phyloP scores from a whole-genome alignment of 2,113 vertebrate genomes.

The Platanista minor region DNA sequence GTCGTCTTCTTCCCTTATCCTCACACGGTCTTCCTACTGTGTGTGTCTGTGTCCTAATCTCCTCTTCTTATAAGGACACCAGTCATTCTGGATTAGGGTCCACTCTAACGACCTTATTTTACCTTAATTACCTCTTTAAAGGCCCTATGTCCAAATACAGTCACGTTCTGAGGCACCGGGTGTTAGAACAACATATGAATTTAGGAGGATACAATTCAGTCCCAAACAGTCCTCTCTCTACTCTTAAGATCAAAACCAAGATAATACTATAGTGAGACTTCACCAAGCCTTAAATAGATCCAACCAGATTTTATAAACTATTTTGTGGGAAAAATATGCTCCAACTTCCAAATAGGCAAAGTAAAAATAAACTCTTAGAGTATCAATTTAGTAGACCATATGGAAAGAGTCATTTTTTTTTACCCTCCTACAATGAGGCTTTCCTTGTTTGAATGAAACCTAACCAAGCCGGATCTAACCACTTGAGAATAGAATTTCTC shows the following conservation, averaged over 20 bases:
- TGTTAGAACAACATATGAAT: neutral
- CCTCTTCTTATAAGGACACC: neutral
- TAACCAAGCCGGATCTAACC: neutral
- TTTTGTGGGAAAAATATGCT: neutral
- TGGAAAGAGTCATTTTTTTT: neutral
- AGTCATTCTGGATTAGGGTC: neutral
- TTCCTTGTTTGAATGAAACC: conserved; percentile 10
- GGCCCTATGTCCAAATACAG: neutral
- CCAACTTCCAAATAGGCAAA: conserved; percentile 34
- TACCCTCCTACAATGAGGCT: neutral
- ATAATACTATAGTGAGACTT: neutral
- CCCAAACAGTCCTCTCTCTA: neutral
- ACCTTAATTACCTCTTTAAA: neutral
- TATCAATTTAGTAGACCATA: neutral
- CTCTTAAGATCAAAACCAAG: conserved; percentile 13
- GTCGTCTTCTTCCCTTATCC: neutral
- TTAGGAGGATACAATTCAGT: neutral
- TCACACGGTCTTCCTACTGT: neutral
- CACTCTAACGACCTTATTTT: neutral
- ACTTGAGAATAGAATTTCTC: neutral
- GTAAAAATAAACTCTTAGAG: conserved; percentile 19
- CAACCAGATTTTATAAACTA: neutral
- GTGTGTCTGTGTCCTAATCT: neutral
- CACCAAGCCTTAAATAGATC: neutral
- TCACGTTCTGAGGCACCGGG: neutral